A percentile compares a stretch with the other conserved stretches of the same genome.
Conservation (phyloP, 2,113 vertebrate species). For the Typhlomys cinereus region DNA sequence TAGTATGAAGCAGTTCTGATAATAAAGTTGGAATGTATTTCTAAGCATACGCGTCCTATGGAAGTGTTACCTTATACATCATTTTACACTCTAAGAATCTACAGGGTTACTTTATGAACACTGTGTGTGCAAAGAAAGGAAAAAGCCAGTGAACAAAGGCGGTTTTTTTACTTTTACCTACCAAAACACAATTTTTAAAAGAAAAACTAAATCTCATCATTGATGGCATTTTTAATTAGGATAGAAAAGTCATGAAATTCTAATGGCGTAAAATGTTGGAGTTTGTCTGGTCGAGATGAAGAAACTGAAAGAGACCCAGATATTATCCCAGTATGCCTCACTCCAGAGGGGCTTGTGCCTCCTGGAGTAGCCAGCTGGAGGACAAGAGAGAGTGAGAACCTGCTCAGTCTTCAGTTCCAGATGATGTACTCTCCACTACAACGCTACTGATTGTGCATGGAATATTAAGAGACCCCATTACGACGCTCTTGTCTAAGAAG, state of each 20-base stretch:
- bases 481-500: constrained; percentile 64
- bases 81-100: no score
- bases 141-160: not conserved
- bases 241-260: not conserved
- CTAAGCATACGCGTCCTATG: not conserved
- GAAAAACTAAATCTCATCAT: not conserved
- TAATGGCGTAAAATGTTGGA: not conserved
- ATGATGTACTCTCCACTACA: not conserved
- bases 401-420: not conserved
- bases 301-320: not conserved
- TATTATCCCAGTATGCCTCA: no score
- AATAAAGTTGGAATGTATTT: not conserved
- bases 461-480: constrained; percentile 57
- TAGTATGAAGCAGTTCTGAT: not conserved
- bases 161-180: not conserved
- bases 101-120: no score
- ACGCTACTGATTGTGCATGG: not conserved
- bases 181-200: not conserved
- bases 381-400: not conserved
- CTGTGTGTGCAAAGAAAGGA: not conserved
- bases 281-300: not conserved
- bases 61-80: no score
- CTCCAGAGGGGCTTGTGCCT: no score
- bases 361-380: not conserved
- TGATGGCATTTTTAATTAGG: not conserved